Evolutionary conservation across 1,140 invertebrate genomes (phyloP).

Genomic region (Oreohelix idahoensis): DNA sequence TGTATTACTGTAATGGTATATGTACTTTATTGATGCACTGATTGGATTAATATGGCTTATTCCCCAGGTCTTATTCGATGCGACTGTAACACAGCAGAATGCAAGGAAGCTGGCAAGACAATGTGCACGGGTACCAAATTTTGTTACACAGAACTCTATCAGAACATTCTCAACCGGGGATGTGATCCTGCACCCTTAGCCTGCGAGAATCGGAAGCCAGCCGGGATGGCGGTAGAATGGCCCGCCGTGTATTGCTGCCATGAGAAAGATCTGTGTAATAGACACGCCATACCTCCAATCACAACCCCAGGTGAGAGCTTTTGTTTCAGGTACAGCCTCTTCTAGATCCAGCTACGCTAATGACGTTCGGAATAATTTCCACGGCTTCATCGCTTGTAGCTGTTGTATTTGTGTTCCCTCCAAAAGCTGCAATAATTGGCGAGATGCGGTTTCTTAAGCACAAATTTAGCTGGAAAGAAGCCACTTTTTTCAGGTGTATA

Average conservation of each 20-base stretch:
- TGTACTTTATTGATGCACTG: no score
- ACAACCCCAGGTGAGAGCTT: conserved; percentile 19
- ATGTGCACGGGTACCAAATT: conserved; percentile 52
- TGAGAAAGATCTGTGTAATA: conserved; percentile 61
- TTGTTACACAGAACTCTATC: conserved; percentile 60
- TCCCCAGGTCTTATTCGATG: conserved; percentile 40
- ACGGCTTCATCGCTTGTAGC: no score
- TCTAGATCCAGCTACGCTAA: no score
- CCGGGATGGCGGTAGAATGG: conserved; percentile 53
- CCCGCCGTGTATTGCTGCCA: conserved; percentile 63
- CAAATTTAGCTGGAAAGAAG: no score
- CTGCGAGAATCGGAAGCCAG: conserved; percentile 65
- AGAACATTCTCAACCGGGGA: conserved; percentile 53
- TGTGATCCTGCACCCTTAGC: conserved; percentile 57
- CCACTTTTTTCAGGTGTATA: no score
- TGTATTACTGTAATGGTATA: no score
- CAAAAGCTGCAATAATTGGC: no score
- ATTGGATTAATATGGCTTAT: neutral
- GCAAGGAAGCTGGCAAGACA: conserved; percentile 47
- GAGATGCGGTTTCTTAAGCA: no score
- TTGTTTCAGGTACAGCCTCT: neutral
- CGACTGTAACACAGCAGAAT: conserved; percentile 62
- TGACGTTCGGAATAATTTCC: no score
- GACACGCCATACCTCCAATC: conserved; percentile 48
- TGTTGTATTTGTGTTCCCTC: no score